Conservation (phyloP, 1,140 invertebrate species). For the Pristionchus pacificus region DNA sequence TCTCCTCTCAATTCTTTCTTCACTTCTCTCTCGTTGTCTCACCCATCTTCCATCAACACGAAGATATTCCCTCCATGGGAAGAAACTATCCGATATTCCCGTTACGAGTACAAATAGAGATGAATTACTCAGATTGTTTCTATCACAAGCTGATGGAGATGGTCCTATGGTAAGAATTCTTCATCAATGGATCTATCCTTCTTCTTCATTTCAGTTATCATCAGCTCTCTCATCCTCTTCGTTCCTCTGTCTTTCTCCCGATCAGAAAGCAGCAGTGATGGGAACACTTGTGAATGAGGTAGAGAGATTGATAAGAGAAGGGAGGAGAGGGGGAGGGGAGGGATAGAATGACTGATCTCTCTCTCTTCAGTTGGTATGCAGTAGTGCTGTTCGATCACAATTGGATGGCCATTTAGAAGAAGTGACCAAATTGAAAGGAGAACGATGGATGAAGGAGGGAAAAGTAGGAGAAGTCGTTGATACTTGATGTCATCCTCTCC, state of each 20-base stretch:
- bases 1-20: not conserved
- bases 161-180: not conserved
- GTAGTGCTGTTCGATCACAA: not conserved
- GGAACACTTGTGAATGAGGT: not conserved
- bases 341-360: not conserved
- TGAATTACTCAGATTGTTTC: not conserved
- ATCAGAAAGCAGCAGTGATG: not conserved
- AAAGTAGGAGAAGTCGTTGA: too few relatives aligned
- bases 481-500: too few relatives aligned
- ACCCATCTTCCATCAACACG: not conserved
- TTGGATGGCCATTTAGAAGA: constrained; percentile 17
- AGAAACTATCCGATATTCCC: not conserved
- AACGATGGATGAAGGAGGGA: constrained; percentile 32
- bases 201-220: not conserved
- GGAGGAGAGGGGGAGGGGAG: too few relatives aligned
- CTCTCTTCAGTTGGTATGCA: not conserved
- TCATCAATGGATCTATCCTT: too few relatives aligned
- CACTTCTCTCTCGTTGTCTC: not conserved
- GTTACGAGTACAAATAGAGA: not conserved
- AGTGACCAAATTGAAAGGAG: constrained; percentile 22
- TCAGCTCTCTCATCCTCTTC: not conserved
- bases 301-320: too few relatives aligned
- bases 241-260: not conserved
- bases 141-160: not conserved
- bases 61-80: not conserved